A percentile compares a stretch with the other conserved stretches of the same genome.
Evolutionary conservation across 2,888 invertebrate genomes (phyloP).

Genomic region (Sarcophaga carnaria): DNA sequence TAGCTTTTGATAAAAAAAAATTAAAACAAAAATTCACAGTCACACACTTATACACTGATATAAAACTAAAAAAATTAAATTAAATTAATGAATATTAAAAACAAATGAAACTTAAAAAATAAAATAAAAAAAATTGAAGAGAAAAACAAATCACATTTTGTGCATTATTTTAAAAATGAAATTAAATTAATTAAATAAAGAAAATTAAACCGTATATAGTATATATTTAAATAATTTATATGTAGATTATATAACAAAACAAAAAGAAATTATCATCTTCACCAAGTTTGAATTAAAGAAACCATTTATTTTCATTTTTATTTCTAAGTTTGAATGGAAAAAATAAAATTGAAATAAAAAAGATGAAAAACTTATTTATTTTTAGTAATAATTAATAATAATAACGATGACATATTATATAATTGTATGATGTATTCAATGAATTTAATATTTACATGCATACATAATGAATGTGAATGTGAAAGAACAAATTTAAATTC

Average conservation of each 20-base stretch:
- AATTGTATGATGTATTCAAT: slow-evolving; percentile 43
- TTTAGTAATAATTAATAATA: slow-evolving; percentile 23
- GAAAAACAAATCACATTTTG: slow-evolving; percentile 69
- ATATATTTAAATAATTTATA: slow-evolving; percentile 69
- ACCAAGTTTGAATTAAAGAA: not conserved
- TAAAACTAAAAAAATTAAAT: not conserved
- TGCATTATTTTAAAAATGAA: slow-evolving; percentile 70
- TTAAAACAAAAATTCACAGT: slow-evolving; percentile 37
- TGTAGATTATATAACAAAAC: slow-evolving; percentile 61
- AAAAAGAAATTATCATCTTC: slow-evolving; percentile 42
- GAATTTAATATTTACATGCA: slow-evolving; percentile 36
- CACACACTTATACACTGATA: not conserved
- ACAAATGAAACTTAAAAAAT: slow-evolving; percentile 42
- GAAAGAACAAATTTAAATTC: slow-evolving; percentile 24
- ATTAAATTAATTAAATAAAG: slow-evolving; percentile 38
- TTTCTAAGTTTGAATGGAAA: slow-evolving; percentile 16
- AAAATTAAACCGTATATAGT: slow-evolving; percentile 38
- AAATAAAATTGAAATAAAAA: not conserved
- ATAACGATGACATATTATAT: slow-evolving; percentile 34
- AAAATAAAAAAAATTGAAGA: slow-evolving; percentile 30
- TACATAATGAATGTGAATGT: slow-evolving; percentile 21
- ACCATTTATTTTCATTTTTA: slow-evolving; percentile 20
- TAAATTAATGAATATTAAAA: not conserved
- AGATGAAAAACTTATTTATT: slow-evolving; percentile 38
- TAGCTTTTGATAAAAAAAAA: slow-evolving; percentile 68